Evolutionary conservation across 2,113 vertebrate species (phyloP).

Genomic region (Zosterops hypoxanthus): DNA sequence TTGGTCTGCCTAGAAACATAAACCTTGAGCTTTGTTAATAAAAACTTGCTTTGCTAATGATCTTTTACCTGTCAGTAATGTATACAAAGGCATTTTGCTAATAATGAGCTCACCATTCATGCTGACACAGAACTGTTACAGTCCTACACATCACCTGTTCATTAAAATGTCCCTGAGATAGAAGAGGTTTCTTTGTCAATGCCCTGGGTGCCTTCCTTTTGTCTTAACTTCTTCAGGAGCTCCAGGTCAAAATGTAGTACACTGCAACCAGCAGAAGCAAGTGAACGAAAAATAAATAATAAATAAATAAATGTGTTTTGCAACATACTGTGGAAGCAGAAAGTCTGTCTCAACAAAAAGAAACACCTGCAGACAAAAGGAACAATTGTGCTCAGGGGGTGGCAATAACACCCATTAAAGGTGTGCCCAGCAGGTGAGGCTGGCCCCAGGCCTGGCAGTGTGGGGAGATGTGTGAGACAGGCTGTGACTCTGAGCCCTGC

Average conservation of each 20-base stretch:
- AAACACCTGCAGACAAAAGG: neutral
- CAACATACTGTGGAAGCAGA: neutral
- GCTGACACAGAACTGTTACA: neutral
- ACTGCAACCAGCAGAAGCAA: neutral
- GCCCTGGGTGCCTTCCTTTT: rapidly evolving
- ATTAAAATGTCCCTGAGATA: neutral
- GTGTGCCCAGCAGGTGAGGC: neutral
- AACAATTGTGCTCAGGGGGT: neutral
- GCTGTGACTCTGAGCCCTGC: neutral
- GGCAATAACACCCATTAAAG: neutral
- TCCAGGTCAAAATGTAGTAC: neutral
- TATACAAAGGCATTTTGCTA: neutral
- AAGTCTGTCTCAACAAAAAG: neutral
- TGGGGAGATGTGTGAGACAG: neutral
- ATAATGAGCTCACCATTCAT: neutral
- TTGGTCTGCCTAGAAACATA: neutral
- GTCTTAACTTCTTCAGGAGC: neutral
- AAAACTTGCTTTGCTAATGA: neutral
- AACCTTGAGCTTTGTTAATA: neutral
- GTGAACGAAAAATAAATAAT: neutral
- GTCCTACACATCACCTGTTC: neutral
- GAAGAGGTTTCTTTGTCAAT: neutral
- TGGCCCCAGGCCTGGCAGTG: rapidly evolving
- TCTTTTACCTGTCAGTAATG: neutral
- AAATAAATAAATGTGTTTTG: neutral